phyloP scores from a whole-genome alignment of 2,113 vertebrate species.

The Egretta garzetta region DNA sequence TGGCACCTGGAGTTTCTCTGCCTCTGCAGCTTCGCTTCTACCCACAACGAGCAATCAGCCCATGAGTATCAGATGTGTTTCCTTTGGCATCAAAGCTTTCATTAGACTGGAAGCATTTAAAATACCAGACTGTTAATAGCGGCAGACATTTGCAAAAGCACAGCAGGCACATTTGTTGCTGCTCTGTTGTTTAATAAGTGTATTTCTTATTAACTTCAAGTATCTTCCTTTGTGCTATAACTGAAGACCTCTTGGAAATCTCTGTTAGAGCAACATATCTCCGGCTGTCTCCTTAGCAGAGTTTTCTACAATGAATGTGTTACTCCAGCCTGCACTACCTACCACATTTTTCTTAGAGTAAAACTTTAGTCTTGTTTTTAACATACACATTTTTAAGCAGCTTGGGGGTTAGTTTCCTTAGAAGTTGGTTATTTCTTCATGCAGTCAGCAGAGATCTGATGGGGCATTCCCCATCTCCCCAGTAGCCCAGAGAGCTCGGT shows the following conservation, averaged over 20 bases:
- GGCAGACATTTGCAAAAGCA: neutral
- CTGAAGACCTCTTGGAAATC: neutral
- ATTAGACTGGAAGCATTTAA: conserved; percentile 9
- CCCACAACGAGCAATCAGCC: neutral
- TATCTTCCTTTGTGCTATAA: neutral
- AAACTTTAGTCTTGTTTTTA: neutral
- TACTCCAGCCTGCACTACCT: neutral
- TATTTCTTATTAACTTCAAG: neutral
- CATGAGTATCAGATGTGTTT: neutral
- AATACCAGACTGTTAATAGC: neutral
- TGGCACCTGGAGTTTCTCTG: neutral
- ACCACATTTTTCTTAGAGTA: neutral
- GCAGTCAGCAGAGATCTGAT: neutral
- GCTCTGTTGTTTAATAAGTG: neutral
- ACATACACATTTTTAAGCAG: neutral
- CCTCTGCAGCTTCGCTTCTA: neutral
- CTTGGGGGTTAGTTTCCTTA: neutral
- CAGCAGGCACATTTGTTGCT: neutral
- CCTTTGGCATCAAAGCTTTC: neutral
- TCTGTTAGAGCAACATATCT: neutral
- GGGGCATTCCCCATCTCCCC: no score
- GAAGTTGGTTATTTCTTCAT: neutral
- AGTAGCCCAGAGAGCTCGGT: neutral
- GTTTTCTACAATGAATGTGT: neutral
- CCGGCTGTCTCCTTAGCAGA: neutral